phyloP scores from a whole-genome alignment of 2,113 vertebrate species.

The Sceloporus undulatus region DNA sequence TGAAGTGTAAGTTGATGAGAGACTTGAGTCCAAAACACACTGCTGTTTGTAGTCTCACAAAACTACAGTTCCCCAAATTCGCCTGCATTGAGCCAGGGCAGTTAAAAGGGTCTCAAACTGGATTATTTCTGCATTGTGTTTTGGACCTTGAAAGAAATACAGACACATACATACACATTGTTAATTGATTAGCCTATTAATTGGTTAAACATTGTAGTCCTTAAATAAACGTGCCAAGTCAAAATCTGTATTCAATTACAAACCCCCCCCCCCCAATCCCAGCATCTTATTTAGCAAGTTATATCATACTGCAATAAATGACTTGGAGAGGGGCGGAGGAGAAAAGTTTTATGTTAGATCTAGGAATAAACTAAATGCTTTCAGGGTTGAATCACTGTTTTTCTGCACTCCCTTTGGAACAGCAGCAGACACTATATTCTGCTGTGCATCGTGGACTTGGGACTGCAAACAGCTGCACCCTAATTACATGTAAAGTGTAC shows the following conservation, averaged over 20 bases:
- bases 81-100: too few species aligned
- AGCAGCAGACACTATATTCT: slow-evolving; percentile 80
- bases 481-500: slow-evolving; percentile 93
- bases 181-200: neutral
- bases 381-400: slow-evolving; percentile 84
- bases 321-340: slow-evolving; percentile 48
- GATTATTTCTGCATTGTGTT: too few species aligned
- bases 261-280: neutral
- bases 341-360: slow-evolving; percentile 71
- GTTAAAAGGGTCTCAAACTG: too few species aligned
- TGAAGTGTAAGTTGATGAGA: too few species aligned
- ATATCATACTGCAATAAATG: slow-evolving; percentile 45
- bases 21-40: too few species aligned
- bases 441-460: slow-evolving; percentile 80
- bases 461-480: slow-evolving; percentile 87
- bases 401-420: slow-evolving; percentile 82
- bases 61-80: too few species aligned
- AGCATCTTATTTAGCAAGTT: slow-evolving; percentile 51
- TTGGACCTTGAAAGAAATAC: too few species aligned
- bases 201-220: neutral
- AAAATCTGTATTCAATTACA: slow-evolving; percentile 46
- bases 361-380: slow-evolving; percentile 78
- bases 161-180: neutral
- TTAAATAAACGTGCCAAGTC: slow-evolving; percentile 18
- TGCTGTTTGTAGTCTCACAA: too few species aligned